These are phyloP conservation scores for Sussaba pulchella DNA, from an alignment of 2,888 invertebrate species.

Conservation along the genomic window DNA sequence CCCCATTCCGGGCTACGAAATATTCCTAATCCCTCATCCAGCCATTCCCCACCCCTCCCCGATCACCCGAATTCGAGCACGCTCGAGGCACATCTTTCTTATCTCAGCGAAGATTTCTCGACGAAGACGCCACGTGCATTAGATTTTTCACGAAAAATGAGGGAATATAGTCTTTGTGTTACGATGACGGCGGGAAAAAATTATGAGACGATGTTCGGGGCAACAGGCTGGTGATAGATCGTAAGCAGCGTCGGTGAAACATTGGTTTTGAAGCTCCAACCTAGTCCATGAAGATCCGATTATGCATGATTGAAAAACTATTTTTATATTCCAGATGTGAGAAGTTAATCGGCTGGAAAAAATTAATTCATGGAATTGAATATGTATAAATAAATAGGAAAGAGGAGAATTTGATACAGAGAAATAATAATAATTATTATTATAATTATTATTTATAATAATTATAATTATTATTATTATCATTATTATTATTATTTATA, in stretches of 20 bases:
- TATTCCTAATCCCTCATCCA: too few species aligned
- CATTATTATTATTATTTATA: too few species aligned
- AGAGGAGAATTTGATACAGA: too few species aligned
- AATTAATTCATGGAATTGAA: too few species aligned
- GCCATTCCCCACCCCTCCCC: too few species aligned
- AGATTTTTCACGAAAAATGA: conserved; percentile 22
- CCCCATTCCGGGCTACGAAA: too few species aligned
- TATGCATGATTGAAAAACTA: not conserved
- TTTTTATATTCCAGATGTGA: too few species aligned
- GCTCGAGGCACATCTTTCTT: conserved; percentile 29
- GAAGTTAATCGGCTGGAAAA: too few species aligned
- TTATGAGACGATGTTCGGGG: conserved; percentile 5
- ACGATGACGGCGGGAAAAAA: not conserved
- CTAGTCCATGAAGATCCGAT: conserved; percentile 19
- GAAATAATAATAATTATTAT: too few species aligned
- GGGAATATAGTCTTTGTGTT: conserved; percentile 9
- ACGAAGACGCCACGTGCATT: conserved; percentile 3
- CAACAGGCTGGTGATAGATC: conserved; percentile 32
- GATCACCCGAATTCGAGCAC: not conserved
- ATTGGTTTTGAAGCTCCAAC: not conserved
- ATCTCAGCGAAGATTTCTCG: conserved; percentile 32
- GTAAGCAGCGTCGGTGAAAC: not conserved
- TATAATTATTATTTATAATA: too few species aligned
- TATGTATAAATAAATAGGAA: too few species aligned
- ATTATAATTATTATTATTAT: too few species aligned